A percentile compares a stretch with the other conserved stretches of the same genome.
Conservation (phyloP, 2,113 vertebrate species). For the Rhodinocichla rosea region DNA sequence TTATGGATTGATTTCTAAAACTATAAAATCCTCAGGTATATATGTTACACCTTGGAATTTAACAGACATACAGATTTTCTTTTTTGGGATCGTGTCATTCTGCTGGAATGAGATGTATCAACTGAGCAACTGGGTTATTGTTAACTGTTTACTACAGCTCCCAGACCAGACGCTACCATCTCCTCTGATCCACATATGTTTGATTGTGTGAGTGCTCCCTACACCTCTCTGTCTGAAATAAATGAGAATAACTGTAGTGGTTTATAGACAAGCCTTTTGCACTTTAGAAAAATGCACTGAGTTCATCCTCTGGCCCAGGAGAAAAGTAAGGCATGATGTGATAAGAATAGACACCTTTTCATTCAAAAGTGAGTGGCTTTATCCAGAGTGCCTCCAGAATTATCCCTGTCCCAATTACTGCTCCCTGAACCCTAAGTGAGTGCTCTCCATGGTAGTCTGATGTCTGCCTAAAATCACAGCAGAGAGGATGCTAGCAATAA, state of each 20-base stretch:
- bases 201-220: background rate
- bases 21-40: background rate
- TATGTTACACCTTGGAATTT: background rate
- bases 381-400: background rate
- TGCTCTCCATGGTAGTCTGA: background rate
- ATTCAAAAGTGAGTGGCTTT: background rate
- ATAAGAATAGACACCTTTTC: background rate
- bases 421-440: background rate
- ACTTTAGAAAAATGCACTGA: background rate
- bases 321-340: background rate
- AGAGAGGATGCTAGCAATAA: background rate
- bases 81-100: accelerated
- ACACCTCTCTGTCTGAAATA: background rate
- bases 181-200: background rate
- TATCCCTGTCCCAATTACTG: background rate
- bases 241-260: background rate
- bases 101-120: background rate
- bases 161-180: background rate
- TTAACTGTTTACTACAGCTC: background rate
- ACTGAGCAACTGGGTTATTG: background rate
- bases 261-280: background rate
- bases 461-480: background rate
- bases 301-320: background rate
- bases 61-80: background rate
- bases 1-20: background rate